phyloP scores from a whole-genome alignment of 2,113 vertebrate genomes.

The Plecotus auritus region DNA sequence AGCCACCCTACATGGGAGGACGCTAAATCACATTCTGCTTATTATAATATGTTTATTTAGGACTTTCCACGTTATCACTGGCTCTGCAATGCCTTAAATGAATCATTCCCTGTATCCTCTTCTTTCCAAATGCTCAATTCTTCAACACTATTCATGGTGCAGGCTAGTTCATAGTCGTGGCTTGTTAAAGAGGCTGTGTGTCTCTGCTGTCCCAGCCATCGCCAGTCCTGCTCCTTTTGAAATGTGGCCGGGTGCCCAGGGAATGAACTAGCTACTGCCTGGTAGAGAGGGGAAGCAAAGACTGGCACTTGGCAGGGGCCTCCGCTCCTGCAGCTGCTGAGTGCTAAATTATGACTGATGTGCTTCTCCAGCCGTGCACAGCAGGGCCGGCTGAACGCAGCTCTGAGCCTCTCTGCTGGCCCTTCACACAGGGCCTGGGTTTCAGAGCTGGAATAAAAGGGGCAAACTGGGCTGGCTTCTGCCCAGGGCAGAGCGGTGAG shows the following conservation, averaged over 20 bases:
- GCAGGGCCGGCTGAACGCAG: neutral
- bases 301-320: constrained; percentile 37
- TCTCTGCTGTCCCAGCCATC: neutral
- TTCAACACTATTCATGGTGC: neutral
- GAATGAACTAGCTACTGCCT: constrained; percentile 15
- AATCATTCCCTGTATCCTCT: neutral
- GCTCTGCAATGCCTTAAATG: neutral
- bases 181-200: neutral
- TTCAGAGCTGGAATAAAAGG: constrained; percentile 11
- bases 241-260: constrained; percentile 38
- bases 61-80: neutral
- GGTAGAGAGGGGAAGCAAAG: constrained; percentile 10
- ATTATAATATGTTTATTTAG: neutral
- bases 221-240: neutral
- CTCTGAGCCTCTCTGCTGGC: neutral
- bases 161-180: neutral
- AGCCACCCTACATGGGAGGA: neutral
- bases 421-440: neutral
- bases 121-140: neutral
- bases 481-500: neutral
- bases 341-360: constrained; percentile 33
- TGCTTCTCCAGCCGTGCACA: neutral
- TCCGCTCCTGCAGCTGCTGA: neutral
- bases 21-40: neutral
- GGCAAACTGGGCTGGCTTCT: neutral